Evolutionary conservation across 1,140 invertebrate genomes (phyloP).

Genomic region (Drosophila mojavensis): DNA sequence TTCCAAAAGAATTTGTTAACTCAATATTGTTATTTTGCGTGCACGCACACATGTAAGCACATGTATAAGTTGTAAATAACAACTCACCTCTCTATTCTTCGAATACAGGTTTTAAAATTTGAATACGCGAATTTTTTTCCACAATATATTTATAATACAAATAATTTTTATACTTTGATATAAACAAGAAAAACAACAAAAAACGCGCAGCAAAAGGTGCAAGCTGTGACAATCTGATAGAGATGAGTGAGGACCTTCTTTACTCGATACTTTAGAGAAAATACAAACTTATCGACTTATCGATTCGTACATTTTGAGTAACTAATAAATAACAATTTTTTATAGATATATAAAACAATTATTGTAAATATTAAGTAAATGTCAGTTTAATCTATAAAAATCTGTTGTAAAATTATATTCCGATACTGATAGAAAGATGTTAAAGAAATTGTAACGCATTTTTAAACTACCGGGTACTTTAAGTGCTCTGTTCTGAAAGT

Average conservation of each 20-base stretch:
- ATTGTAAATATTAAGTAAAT: neutral
- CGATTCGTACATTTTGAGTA: neutral
- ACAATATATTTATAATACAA: constrained; percentile 18
- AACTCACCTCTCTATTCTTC: constrained; percentile 58
- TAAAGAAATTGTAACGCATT: neutral
- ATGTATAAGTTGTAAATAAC: neutral
- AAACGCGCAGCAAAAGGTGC: constrained; percentile 52
- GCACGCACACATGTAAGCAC: neutral
- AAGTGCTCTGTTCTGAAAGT: neutral
- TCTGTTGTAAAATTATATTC: too few species aligned
- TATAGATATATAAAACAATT: neutral
- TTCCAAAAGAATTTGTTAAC: constrained; percentile 1
- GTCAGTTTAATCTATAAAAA: neutral
- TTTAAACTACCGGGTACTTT: constrained; percentile 10
- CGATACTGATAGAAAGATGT: neutral
- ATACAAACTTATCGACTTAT: neutral
- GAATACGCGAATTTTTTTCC: neutral
- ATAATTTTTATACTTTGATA: constrained; percentile 27
- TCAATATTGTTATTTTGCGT: neutral
- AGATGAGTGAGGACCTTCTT: neutral
- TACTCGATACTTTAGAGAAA: constrained; percentile 1
- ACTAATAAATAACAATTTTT: neutral
- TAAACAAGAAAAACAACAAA: constrained; percentile 52
- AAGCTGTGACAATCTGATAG: constrained; percentile 23
- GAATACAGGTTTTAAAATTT: constrained; percentile 10